phyloP scores from a whole-genome alignment of 2,888 invertebrate species.

The Gortyna flavago region DNA sequence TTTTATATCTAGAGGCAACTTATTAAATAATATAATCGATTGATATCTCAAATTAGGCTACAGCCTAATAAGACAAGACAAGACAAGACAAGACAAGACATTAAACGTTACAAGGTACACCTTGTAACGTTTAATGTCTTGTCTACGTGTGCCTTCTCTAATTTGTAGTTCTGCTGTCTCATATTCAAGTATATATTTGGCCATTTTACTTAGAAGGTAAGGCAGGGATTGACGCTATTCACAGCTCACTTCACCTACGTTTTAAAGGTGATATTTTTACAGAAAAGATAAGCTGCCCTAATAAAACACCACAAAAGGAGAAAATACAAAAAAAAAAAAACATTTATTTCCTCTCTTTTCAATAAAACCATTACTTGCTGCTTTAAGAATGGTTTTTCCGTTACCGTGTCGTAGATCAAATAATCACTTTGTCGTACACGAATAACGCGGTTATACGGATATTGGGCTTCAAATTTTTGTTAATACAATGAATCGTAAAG shows the following conservation, averaged over 20 bases:
- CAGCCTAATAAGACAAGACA: too few relatives aligned
- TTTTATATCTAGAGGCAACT: too few relatives aligned
- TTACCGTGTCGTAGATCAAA: slow-evolving; percentile 52
- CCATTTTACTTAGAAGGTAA: too few relatives aligned
- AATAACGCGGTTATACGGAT: neutral
- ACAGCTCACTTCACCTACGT: neutral
- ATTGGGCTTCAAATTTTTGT: slow-evolving; percentile 11
- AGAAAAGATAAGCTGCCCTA: neutral
- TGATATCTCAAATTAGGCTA: too few relatives aligned
- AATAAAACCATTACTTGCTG: slow-evolving; percentile 60
- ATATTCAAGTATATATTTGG: too few relatives aligned
- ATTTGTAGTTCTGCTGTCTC: too few relatives aligned
- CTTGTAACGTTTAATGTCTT: too few relatives aligned
- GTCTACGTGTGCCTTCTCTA: too few relatives aligned
- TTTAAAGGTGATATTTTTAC: neutral
- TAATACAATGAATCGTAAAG: slow-evolving; percentile 10
- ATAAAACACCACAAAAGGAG: slow-evolving; percentile 3
- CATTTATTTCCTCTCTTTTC: slow-evolving; percentile 55
- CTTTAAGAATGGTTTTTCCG: slow-evolving; percentile 53
- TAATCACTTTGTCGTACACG: slow-evolving; percentile 37
- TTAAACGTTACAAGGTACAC: too few relatives aligned
- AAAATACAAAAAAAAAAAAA: slow-evolving; percentile 11
- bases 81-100: too few relatives aligned
- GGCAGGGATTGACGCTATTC: too few relatives aligned
- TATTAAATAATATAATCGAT: too few relatives aligned